Percentiles rank a stretch among this genome's conserved stretches.
These are phyloP conservation scores for Antitype chi DNA, from an alignment of 2,888 invertebrate species.

Conservation along the genomic window DNA sequence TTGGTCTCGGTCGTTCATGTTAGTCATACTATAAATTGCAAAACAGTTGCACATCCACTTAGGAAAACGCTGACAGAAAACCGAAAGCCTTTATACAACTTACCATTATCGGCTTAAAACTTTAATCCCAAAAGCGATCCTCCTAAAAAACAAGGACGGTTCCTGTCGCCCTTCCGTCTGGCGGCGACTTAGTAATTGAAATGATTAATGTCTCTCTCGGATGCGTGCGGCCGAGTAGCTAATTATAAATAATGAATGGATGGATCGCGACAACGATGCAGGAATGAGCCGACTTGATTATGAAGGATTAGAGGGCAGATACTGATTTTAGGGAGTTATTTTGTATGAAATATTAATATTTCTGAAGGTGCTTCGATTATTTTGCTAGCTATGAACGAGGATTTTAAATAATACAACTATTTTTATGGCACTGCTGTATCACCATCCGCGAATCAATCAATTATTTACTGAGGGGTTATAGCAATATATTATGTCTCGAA, in stretches of 20 bases:
- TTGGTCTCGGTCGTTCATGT: no score
- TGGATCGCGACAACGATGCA: slow-evolving; percentile 59
- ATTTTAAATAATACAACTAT: background rate
- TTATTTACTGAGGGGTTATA: background rate
- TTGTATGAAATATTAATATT: slow-evolving; percentile 15
- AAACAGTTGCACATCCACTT: background rate
- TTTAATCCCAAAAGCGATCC: slow-evolving; percentile 51
- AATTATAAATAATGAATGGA: slow-evolving; percentile 86
- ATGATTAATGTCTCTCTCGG: slow-evolving; percentile 80
- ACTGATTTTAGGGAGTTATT: slow-evolving; percentile 40
- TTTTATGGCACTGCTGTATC: background rate
- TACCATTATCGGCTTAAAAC: slow-evolving; percentile 39
- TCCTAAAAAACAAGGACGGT: slow-evolving; percentile 56
- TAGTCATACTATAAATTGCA: background rate
- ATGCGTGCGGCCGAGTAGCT: slow-evolving; percentile 72
- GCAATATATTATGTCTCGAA: background rate
- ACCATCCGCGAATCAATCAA: background rate
- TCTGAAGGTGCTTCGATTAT: background rate
- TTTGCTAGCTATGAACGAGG: background rate
- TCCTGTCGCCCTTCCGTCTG: slow-evolving; percentile 67
- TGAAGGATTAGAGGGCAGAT: slow-evolving; percentile 38
- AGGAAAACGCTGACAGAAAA: slow-evolving; percentile 31
- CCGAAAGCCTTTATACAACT: slow-evolving; percentile 8
- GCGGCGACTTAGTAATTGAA: slow-evolving; percentile 75
- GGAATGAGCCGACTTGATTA: slow-evolving; percentile 56